A percentile compares a stretch with the other conserved stretches of the same genome.
Conservation (phyloP, 2,113 vertebrate species). For the Edolisoma coerulescens region DNA sequence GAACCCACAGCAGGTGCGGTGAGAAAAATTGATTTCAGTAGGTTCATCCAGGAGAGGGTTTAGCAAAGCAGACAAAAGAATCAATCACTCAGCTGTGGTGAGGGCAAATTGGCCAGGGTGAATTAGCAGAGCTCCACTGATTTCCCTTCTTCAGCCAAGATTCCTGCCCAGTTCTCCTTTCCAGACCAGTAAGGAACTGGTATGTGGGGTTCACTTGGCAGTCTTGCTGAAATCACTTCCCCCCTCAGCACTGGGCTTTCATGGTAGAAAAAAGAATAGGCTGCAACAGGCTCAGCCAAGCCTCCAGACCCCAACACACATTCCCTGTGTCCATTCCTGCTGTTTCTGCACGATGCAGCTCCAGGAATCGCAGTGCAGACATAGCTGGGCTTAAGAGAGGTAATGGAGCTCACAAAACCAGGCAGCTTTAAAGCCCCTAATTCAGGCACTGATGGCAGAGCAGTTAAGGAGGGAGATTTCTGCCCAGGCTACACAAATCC, state of each 20-base stretch:
- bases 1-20: neutral
- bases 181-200: neutral
- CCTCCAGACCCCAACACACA: neutral
- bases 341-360: neutral
- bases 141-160: neutral
- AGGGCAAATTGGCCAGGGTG: neutral
- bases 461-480: neutral
- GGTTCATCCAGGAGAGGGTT: neutral
- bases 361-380: neutral
- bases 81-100: neutral
- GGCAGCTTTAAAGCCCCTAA: neutral
- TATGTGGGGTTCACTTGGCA: neutral
- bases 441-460: neutral
- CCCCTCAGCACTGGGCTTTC: neutral
- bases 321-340: neutral
- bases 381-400: neutral
- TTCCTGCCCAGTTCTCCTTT: neutral
- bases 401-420: neutral
- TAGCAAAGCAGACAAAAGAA: slow-evolving; percentile 36
- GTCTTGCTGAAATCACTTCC: neutral
- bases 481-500: neutral
- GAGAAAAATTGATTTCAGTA: neutral
- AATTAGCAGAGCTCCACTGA: neutral
- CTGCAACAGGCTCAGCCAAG: neutral
- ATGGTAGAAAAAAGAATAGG: neutral